Evolutionary conservation across 1,140 invertebrate genomes (phyloP), one percentile per base, ranked within the genome.

Genomic region (Vollenhovia emeryi): DNA sequence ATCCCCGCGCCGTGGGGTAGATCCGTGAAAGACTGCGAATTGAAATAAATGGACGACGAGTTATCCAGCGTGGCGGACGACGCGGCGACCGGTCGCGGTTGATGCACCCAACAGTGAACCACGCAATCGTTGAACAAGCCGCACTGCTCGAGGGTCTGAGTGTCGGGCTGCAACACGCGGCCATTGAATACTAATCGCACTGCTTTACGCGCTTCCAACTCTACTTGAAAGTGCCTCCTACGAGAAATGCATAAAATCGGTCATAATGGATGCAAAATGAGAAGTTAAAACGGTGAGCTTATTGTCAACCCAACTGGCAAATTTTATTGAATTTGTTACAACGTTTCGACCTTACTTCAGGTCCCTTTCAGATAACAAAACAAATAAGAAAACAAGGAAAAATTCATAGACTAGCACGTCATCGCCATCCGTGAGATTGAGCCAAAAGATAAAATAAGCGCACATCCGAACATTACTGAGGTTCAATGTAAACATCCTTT

Each of bases 111-210:
- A 94, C 98, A 98, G 93, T 98, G 98, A 27, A 99, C 97, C 4
- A 98, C 98, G 93, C 97, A 98, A 91, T 98, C 97, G 93, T 98
- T 96, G 92, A 96, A 97, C 48, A 99, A 95, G 21, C 98, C 98
- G 94, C 96, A 98, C 30, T 96, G 96, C 84, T 97, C 95, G 55
- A 99, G 94, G 9, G 98, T 98, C 84, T 96, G 95, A 69, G 94
- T 95, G 86, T 98, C 98, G 85, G 97, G 96, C 82, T 96, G 96
- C 24, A 99, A 94, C 59, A 98, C 96, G 89, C 98, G 97, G 13
- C 98, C 98, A 93, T 98, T 98, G 93, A 98, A 98, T 66, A 99
- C 98, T 62, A 99, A 95, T 24, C 98, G 96, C 30, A 99, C 97
- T 45, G 97, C 94, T 92, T 98, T 97, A 89, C 97, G 96, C 18